phyloP scores from a whole-genome alignment of 1,140 invertebrate genomes.

The Drosophila kepulauana region DNA sequence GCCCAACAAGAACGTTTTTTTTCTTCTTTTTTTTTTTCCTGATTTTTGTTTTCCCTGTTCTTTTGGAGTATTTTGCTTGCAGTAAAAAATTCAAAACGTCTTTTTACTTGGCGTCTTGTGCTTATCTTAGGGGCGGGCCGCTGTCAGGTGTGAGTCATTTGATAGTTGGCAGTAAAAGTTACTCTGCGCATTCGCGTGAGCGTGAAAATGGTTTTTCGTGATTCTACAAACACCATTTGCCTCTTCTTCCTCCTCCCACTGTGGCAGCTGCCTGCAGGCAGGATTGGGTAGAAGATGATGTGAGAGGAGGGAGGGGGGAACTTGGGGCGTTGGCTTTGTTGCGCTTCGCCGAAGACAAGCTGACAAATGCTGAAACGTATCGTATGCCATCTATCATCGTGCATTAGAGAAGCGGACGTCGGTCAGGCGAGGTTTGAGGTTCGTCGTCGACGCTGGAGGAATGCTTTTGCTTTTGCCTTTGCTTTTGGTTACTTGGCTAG shows the following conservation, averaged over 20 bases:
- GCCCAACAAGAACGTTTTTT: not conserved
- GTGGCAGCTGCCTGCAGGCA: too few species aligned
- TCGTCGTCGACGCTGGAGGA: not conserved
- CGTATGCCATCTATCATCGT: constrained; percentile 83
- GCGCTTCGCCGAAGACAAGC: constrained; percentile 80
- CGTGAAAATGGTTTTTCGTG: constrained; percentile 81
- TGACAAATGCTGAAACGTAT: constrained; percentile 83
- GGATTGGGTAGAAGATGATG: not conserved
- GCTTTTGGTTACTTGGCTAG: constrained; percentile 21
- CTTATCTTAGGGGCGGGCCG: constrained; percentile 65
- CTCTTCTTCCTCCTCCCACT: not conserved
- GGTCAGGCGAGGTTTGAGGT: constrained; percentile 35
- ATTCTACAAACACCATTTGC: constrained; percentile 20
- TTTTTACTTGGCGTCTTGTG: constrained; percentile 53
- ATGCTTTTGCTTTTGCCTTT: not conserved
- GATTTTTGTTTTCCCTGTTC: constrained; percentile 6
- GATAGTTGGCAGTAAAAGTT: constrained; percentile 77
- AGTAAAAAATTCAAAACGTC: constrained; percentile 59
- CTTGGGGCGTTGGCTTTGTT: constrained; percentile 74
- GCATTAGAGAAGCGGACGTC: constrained; percentile 65
- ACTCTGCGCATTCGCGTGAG: constrained; percentile 77
- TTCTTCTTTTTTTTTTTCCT: not conserved
- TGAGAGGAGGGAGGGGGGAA: too few species aligned
- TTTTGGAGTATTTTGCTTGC: constrained; percentile 21
- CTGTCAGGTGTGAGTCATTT: constrained; percentile 73